These are phyloP conservation scores for Pteromalus puparum DNA, from an alignment of 1,140 invertebrate genomes.

Conservation along the genomic window DNA sequence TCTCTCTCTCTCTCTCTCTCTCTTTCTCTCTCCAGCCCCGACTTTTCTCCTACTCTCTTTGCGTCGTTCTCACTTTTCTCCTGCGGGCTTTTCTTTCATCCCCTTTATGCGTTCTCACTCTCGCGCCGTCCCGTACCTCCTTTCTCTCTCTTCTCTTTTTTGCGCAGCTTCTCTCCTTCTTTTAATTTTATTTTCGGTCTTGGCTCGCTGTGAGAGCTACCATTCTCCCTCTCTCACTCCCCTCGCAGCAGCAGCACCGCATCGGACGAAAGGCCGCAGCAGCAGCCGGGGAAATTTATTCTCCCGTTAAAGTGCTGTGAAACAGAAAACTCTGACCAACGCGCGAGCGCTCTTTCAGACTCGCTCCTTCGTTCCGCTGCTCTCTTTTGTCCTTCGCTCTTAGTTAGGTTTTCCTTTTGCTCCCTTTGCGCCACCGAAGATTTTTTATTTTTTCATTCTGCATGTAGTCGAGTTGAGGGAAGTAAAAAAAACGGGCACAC, in stretches of 20 bases:
- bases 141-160: constrained; percentile 36
- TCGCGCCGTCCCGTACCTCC: constrained; percentile 25
- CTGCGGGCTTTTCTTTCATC: constrained; percentile 51
- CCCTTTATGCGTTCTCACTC: constrained; percentile 47
- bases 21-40: background rate
- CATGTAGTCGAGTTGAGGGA: background rate
- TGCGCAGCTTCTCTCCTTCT: constrained; percentile 35
- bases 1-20: background rate
- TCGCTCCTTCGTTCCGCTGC: constrained; percentile 13
- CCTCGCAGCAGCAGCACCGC: background rate
- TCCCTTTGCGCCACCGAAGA: background rate
- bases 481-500: background rate
- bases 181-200: constrained; percentile 52
- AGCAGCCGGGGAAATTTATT: constrained; percentile 56
- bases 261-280: constrained; percentile 24
- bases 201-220: constrained; percentile 25
- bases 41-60: constrained; percentile 51
- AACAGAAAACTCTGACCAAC: constrained; percentile 56
- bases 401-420: constrained; percentile 28
- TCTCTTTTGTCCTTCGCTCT: constrained; percentile 49
- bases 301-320: constrained; percentile 58
- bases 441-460: constrained; percentile 23
- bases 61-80: constrained; percentile 48
- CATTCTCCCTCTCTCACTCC: background rate
- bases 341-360: constrained; percentile 5